A percentile compares a stretch with the other conserved stretches of the same genome.
Evolutionary conservation across 2,888 invertebrate genomes (phyloP).

Genomic region (Hartigia nigra): DNA sequence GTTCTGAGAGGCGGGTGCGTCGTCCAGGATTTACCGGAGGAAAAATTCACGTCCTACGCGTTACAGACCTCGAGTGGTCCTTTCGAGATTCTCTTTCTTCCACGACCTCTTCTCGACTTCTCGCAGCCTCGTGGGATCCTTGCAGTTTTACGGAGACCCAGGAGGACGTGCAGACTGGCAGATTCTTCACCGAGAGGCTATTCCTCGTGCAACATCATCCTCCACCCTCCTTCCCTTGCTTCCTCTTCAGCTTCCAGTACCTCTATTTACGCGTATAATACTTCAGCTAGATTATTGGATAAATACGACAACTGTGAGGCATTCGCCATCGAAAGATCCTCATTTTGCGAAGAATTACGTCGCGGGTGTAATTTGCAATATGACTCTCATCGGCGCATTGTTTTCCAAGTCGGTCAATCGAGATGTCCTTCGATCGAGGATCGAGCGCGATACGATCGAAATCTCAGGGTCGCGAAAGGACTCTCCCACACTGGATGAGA

Average conservation of each 20-base stretch:
- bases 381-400: constrained; percentile 37
- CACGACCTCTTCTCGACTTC: neutral
- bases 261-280: neutral
- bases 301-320: neutral
- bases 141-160: neutral
- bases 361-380: constrained; percentile 46
- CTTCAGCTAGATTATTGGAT: neutral
- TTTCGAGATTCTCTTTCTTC: neutral
- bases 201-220: neutral
- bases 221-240: neutral
- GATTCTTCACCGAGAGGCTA: neutral
- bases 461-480: constrained; percentile 52
- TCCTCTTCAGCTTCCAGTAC: neutral
- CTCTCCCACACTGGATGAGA: constrained; percentile 37
- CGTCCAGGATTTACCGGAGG: neutral
- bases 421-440: constrained; percentile 62
- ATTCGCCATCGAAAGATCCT: constrained; percentile 39
- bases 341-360: constrained; percentile 49
- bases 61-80: neutral
- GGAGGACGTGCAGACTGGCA: neutral
- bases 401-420: constrained; percentile 60
- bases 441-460: constrained; percentile 56
- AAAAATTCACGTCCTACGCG: neutral
- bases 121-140: neutral
- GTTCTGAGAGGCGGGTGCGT: neutral